Evolutionary conservation across 2,888 invertebrate species (phyloP), one percentile per base, ranked within the genome.

Genomic region (Polydesmus complanatus): DNA sequence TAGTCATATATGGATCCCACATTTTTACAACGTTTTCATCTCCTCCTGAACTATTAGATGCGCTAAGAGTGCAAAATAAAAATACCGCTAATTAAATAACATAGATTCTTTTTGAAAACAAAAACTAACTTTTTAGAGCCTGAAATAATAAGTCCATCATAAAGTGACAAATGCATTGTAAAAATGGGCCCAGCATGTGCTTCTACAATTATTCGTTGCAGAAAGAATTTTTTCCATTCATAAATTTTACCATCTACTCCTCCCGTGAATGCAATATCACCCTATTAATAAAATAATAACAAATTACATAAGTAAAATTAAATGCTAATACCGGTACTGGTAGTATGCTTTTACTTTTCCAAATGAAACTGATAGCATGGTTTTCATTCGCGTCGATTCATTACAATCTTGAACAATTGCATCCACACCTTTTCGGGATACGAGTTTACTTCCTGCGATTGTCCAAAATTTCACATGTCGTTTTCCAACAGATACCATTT

Each of bases 401-500:
- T 53, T 27, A 0, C 56, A 56, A 25, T 27, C 26, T 1, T 3
- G n/a, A 14, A 58, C 56, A 14, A 52, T 47, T 27, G 27, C 19
- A 5, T 58, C 22, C 19, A 62, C 22, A n/a, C 61, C 63, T 52
- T 49, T 25, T 8, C 27, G 55, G 2, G 49, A 52, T 8, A 52
- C 53, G 22, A 67, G 53, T 25, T 63, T 61, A 50, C 56, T 65
- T 71, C 75, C 75, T 64, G 73, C 68, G 62, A 74, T 72, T 25
- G 68, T 70, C 76, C 76, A 76, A 68, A 77, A 75, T 67, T 74
- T 73, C 67, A 76, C 73, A 67, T 74, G 76, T 65, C 73, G 75
- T 3, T 73, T 69, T 18, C 76, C 76, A 51, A 74, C 75, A 47
- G 74, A 73, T 21, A 75, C 73, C 37, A 77, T 67, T 54, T 70